phyloP scores from a whole-genome alignment of 1,140 invertebrate species.

The Fopius arisanus region DNA sequence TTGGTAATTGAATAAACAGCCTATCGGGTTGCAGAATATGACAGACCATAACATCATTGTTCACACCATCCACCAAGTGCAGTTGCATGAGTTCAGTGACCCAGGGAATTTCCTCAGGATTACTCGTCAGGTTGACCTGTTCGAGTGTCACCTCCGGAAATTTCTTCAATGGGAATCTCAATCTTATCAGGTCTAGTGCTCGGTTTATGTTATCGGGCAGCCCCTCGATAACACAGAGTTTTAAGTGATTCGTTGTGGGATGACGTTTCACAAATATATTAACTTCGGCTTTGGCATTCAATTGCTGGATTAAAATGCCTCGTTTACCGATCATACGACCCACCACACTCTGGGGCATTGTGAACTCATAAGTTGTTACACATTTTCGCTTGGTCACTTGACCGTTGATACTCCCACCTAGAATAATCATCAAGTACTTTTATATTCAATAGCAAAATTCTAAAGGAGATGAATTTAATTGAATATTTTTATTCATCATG shows the following conservation, averaged over 20 bases:
- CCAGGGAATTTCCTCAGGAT: slow-evolving; percentile 42
- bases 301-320: slow-evolving; percentile 81
- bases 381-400: slow-evolving; percentile 52
- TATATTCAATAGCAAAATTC: too few species aligned
- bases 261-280: slow-evolving; percentile 81
- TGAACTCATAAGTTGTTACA: slow-evolving; percentile 75
- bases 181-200: slow-evolving; percentile 83
- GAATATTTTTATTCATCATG: too few species aligned
- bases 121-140: slow-evolving; percentile 69
- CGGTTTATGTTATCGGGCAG: slow-evolving; percentile 77
- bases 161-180: slow-evolving; percentile 81
- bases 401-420: slow-evolving; percentile 70
- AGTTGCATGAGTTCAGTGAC: slow-evolving; percentile 69
- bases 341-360: slow-evolving; percentile 80
- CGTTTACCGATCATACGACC: slow-evolving; percentile 88
- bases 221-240: slow-evolving; percentile 87
- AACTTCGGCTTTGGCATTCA: slow-evolving; percentile 81
- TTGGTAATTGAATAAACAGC: slow-evolving; percentile 92
- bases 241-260: slow-evolving; percentile 73
- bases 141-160: slow-evolving; percentile 83
- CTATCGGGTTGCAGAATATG: slow-evolving; percentile 84
- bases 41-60: slow-evolving; percentile 89
- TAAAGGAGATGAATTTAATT: too few species aligned
- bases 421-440: too few species aligned
- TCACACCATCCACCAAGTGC: slow-evolving; percentile 87